phyloP scores from a whole-genome alignment of 2,797 vertebrate species.

The Eidolon dupreanum region DNA sequence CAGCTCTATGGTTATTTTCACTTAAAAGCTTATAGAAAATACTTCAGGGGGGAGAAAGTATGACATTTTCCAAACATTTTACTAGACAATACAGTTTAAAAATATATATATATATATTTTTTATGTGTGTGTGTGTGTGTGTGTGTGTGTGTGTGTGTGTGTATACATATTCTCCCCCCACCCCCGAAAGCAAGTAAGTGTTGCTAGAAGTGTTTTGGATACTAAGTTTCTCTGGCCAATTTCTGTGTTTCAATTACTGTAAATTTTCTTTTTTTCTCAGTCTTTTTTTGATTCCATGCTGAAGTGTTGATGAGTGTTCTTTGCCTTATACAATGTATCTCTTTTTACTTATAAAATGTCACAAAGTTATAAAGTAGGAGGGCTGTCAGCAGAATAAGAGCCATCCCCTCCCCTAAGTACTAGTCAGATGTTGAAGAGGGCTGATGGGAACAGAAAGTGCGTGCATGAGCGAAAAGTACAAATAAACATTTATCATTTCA shows the following conservation, averaged over 20 bases:
- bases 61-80: background rate
- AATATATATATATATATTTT: too few species aligned
- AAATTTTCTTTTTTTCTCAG: background rate
- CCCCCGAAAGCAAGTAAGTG: background rate
- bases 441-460: background rate
- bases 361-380: background rate
- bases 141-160: too few species aligned
- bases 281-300: background rate
- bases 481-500: background rate
- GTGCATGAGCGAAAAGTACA: background rate
- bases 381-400: background rate
- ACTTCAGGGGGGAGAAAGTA: background rate
- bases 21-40: background rate
- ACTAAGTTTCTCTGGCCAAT: background rate
- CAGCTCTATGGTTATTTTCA: background rate
- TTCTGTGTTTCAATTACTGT: background rate
- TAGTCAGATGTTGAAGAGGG: background rate
- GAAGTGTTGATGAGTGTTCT: background rate
- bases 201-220: background rate
- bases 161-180: background rate
- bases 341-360: background rate
- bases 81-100: background rate
- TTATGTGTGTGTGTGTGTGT: too few species aligned
- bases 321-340: background rate
- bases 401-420: background rate